phyloP scores from a whole-genome alignment of 2,113 vertebrate genomes.

The Gyps fulvus region DNA sequence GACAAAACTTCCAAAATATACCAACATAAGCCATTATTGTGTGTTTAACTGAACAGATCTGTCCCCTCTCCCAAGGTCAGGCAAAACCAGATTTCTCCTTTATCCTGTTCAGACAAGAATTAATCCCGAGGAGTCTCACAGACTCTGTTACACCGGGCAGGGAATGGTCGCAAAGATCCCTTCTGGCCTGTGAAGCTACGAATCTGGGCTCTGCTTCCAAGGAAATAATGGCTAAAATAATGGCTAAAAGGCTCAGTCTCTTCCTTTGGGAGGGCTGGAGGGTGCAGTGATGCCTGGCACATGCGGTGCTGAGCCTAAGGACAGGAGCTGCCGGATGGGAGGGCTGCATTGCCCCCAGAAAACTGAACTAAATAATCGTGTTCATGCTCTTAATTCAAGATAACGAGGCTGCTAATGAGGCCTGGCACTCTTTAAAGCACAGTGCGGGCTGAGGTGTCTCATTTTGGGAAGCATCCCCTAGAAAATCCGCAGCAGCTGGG shows the following conservation, averaged over 20 bases:
- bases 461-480: not conserved
- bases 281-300: not conserved
- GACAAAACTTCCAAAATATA: not conserved
- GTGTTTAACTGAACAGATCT: not conserved
- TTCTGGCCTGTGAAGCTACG: not conserved
- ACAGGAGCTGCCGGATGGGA: not conserved
- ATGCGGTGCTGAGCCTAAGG: not conserved
- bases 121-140: not conserved
- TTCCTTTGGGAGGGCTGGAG: not conserved
- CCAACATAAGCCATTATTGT: not conserved
- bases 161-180: too few relatives aligned
- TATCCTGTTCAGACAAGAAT: not conserved
- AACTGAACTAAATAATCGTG: not conserved
- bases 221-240: not conserved
- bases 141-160: not conserved
- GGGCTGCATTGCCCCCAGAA: not conserved
- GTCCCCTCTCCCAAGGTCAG: not conserved
- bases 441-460: not conserved
- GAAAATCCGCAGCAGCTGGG: rapidly evolving
- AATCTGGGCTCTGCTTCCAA: not conserved
- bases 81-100: not conserved
- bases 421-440: rapidly evolving
- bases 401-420: not conserved
- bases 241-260: not conserved
- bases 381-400: not conserved